Conservation (phyloP, 1,140 invertebrate species). For the Drosophila subobscura region DNA sequence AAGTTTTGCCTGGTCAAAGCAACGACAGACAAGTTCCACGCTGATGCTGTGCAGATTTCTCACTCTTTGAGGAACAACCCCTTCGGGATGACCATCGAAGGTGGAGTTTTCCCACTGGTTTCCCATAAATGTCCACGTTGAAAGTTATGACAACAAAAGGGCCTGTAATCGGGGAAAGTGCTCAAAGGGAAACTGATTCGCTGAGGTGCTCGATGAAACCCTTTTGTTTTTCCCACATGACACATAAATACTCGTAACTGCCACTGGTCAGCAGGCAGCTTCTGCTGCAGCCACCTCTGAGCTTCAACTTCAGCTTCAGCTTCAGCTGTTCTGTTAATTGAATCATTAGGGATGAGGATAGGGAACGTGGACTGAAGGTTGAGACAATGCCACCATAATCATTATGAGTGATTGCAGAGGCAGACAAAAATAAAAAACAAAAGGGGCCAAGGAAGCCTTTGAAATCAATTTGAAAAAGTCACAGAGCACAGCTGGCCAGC, state of each 20-base stretch:
- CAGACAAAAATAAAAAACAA: conserved; percentile 27
- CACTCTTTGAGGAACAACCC: not conserved
- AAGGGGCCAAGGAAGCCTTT: conserved; percentile 7
- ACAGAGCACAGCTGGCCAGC: conserved; percentile 49
- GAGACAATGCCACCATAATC: conserved; percentile 62
- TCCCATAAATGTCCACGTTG: conserved; percentile 17
- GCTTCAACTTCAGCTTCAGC: conserved; percentile 2
- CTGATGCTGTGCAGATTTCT: too few relatives aligned
- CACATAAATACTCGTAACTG: conserved; percentile 46
- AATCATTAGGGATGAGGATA: conserved; percentile 47
- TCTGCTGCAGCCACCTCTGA: conserved; percentile 2
- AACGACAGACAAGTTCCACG: too few relatives aligned
- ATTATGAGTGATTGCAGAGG: conserved; percentile 60
- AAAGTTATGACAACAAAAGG: conserved; percentile 47
- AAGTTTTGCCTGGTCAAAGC: too few relatives aligned
- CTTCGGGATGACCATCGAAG: conserved; percentile 12
- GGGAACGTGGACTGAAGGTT: conserved; percentile 13
- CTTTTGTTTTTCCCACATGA: conserved; percentile 58
- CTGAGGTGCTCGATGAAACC: conserved; percentile 14
- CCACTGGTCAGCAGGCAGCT: conserved; percentile 20
- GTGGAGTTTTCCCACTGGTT: not conserved
- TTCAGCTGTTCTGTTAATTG: conserved; percentile 53
- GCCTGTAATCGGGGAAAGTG: conserved; percentile 38
- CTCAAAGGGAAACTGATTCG: conserved; percentile 5
- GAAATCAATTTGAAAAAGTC: conserved; percentile 53